phyloP scores from a whole-genome alignment of 2,888 invertebrate genomes.

The Stenoptilia bipunctidactyla region DNA sequence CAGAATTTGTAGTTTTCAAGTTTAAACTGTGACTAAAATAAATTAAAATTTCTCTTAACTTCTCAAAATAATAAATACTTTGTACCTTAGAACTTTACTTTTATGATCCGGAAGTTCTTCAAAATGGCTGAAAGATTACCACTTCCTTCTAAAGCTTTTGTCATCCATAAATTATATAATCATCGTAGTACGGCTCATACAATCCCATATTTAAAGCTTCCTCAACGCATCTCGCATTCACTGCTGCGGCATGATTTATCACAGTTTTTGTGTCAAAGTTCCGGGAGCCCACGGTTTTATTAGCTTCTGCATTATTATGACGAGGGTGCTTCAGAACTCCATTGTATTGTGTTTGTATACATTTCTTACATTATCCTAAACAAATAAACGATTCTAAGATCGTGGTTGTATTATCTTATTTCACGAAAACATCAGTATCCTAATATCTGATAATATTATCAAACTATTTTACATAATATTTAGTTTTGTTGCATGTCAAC shows the following conservation, averaged over 20 bases:
- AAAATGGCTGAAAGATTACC: background rate
- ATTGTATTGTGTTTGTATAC: slow-evolving; percentile 23
- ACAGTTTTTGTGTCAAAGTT: slow-evolving; percentile 41
- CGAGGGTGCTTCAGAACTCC: slow-evolving; percentile 26
- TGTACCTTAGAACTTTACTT: too few species aligned
- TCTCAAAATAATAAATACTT: too few species aligned
- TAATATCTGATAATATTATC: too few species aligned
- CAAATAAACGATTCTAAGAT: too few species aligned
- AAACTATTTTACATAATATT: too few species aligned
- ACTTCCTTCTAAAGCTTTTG: background rate
- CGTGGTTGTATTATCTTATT: too few species aligned
- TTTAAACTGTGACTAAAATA: too few species aligned
- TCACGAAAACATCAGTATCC: too few species aligned
- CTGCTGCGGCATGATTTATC: slow-evolving; percentile 34
- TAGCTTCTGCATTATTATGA: slow-evolving; percentile 38
- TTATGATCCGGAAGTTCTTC: background rate
- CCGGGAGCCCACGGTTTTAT: slow-evolving; percentile 49
- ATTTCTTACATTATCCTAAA: slow-evolving; percentile 2
- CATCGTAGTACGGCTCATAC: background rate
- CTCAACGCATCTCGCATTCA: background rate
- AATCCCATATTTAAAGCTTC: background rate
- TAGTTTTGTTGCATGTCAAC: too few species aligned
- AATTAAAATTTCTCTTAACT: too few species aligned
- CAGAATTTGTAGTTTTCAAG: too few species aligned
- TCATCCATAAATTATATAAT: background rate